Evolutionary conservation across 92 coral and sea anemone genomes (phyloP).

Genomic region (Isaurus tuberculatus): DNA sequence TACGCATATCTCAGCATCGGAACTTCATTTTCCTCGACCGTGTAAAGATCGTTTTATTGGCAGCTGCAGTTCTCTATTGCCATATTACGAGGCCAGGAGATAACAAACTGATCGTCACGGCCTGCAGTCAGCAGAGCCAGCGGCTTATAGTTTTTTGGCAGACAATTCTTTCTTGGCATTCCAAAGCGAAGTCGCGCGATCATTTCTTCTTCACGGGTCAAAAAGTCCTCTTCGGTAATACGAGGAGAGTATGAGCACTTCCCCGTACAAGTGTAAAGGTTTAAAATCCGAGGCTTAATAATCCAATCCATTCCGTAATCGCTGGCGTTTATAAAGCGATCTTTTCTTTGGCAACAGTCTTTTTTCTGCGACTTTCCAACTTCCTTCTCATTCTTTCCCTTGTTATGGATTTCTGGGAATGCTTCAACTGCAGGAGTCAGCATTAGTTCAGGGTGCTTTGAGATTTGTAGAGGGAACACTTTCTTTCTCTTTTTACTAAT

Average conservation of each 20-base stretch:
- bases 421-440: neutral
- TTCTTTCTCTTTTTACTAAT: neutral
- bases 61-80: conserved; percentile 16
- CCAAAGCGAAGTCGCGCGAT: neutral
- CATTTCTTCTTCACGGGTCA: neutral
- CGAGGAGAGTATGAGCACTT: neutral
- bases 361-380: neutral
- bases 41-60: neutral
- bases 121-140: neutral
- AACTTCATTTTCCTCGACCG: neutral
- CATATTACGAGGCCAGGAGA: conserved; percentile 15
- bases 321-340: neutral
- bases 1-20: neutral
- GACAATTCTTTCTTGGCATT: neutral
- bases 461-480: neutral
- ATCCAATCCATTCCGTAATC: neutral
- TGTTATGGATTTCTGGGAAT: neutral
- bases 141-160: conserved; percentile 5
- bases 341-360: conserved; percentile 2
- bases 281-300: conserved; percentile 12
- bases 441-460: neutral
- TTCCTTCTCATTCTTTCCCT: too few species aligned
- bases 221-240: neutral
- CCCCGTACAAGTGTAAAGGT: conserved; percentile 1
- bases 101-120: conserved; percentile 5